Percentiles rank a stretch among this genome's conserved stretches.
Evolutionary conservation across 2,113 vertebrate genomes (phyloP).

Genomic region (Toxostoma redivivum): DNA sequence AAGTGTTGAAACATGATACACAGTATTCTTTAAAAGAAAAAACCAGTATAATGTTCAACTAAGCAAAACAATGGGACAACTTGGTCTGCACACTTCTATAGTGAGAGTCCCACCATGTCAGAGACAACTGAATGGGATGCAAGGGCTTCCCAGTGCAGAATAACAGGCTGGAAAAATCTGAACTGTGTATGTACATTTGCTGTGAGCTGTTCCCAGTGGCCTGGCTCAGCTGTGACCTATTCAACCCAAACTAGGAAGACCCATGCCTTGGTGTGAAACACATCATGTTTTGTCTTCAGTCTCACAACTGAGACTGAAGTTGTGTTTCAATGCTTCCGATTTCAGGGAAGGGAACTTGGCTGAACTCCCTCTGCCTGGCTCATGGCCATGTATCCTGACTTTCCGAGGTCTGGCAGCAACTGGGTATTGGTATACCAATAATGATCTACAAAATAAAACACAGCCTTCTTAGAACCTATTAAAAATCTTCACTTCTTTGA

Average conservation of each 20-base stretch:
- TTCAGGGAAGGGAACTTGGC: background rate
- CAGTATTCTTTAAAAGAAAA: background rate
- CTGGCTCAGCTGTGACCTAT: background rate
- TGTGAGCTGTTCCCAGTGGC: background rate
- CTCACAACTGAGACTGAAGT: background rate
- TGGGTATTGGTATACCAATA: rapidly evolving
- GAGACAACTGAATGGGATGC: background rate
- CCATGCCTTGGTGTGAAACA: rapidly evolving
- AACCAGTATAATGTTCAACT: rapidly evolving
- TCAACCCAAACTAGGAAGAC: background rate
- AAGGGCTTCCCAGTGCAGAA: background rate
- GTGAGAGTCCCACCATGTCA: rapidly evolving
- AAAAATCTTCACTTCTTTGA: background rate
- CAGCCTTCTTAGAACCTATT: background rate
- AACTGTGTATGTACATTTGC: background rate
- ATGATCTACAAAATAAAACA: background rate
- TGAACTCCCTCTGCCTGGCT: background rate
- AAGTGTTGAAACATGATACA: background rate
- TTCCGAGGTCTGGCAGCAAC: background rate
- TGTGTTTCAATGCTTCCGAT: background rate
- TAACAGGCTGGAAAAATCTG: background rate
- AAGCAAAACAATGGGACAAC: background rate
- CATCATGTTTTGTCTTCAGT: background rate
- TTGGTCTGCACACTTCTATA: background rate
- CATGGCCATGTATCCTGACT: rapidly evolving